phyloP scores from a whole-genome alignment of 2,113 vertebrate species.

The Loxodonta africana region DNA sequence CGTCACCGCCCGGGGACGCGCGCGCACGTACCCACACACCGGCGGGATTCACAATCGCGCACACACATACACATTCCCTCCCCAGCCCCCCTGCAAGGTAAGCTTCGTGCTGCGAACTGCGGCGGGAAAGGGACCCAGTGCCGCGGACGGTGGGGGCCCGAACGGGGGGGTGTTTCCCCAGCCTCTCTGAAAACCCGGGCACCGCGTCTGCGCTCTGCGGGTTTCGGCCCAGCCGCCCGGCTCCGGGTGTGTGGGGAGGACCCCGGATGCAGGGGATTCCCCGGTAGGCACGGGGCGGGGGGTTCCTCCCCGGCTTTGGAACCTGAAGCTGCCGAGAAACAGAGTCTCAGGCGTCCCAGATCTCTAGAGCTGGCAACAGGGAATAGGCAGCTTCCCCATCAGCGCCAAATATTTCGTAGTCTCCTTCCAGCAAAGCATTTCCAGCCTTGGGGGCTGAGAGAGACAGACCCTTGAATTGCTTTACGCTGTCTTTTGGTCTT shows the following conservation, averaged over 20 bases:
- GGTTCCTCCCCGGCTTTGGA: background rate
- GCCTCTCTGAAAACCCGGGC: background rate
- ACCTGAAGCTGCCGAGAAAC: background rate
- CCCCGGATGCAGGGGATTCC: background rate
- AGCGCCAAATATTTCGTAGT: conserved; percentile 8
- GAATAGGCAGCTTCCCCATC: background rate
- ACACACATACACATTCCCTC: background rate
- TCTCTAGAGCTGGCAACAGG: background rate
- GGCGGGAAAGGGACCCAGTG: background rate
- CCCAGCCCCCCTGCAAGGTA: conserved; percentile 66
- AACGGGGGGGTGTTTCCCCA: background rate
- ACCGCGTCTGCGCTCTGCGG: background rate
- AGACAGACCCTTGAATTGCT: background rate
- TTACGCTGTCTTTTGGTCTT: background rate
- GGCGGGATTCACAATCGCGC: conserved; percentile 37
- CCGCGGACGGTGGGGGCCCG: background rate
- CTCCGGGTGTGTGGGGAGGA: background rate
- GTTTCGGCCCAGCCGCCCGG: background rate
- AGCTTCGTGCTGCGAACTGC: conserved; percentile 41
- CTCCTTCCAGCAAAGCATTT: background rate
- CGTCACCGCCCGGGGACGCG: conserved; percentile 34
- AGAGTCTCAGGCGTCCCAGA: background rate
- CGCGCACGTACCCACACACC: conserved; percentile 26
- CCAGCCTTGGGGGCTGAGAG: background rate
- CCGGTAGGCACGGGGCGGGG: background rate